Conservation (phyloP, 2,888 invertebrate genomes). For the Melangyna quadrimaculata region DNA sequence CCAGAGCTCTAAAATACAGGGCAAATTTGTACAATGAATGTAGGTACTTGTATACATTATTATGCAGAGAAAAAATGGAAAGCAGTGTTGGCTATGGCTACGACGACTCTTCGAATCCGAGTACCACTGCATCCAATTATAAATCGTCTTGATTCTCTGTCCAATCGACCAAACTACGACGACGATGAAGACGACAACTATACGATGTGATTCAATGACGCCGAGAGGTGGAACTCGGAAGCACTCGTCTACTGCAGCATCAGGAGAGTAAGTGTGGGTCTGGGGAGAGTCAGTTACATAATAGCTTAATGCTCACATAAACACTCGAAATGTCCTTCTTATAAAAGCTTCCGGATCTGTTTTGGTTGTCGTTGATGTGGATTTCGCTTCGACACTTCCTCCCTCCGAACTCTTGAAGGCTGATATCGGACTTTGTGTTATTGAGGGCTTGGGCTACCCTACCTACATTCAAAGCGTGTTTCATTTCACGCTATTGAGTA, state of each 20-base stretch:
- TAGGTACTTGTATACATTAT: too few species aligned
- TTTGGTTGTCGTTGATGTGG: slow-evolving; percentile 26
- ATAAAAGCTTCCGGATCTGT: slow-evolving; percentile 53
- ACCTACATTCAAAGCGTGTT: slow-evolving; percentile 26
- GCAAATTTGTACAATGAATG: slow-evolving; percentile 38
- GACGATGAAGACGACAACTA: not conserved
- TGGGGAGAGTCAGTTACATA: slow-evolving; percentile 18
- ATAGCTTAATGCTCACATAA: slow-evolving; percentile 62
- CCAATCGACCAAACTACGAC: slow-evolving; percentile 25
- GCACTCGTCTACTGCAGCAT: slow-evolving; percentile 4
- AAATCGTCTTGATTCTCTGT: slow-evolving; percentile 57
- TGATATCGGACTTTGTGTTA: not conserved
- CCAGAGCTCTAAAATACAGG: slow-evolving; percentile 26
- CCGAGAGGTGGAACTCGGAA: slow-evolving; percentile 12
- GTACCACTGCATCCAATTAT: slow-evolving; percentile 61
- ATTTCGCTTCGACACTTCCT: slow-evolving; percentile 13
- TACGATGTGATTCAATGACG: not conserved
- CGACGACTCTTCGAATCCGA: not conserved
- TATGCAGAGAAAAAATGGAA: not conserved
- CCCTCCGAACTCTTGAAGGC: not conserved
- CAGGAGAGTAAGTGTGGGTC: not conserved
- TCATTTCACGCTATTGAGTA: slow-evolving; percentile 52
- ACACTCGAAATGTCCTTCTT: slow-evolving; percentile 54
- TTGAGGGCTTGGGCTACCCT: too few species aligned
- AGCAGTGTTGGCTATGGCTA: not conserved